A percentile compares a stretch with the other conserved stretches of the same genome.
Conservation (phyloP, 2,113 vertebrate genomes). For the Sula dactylatra region DNA sequence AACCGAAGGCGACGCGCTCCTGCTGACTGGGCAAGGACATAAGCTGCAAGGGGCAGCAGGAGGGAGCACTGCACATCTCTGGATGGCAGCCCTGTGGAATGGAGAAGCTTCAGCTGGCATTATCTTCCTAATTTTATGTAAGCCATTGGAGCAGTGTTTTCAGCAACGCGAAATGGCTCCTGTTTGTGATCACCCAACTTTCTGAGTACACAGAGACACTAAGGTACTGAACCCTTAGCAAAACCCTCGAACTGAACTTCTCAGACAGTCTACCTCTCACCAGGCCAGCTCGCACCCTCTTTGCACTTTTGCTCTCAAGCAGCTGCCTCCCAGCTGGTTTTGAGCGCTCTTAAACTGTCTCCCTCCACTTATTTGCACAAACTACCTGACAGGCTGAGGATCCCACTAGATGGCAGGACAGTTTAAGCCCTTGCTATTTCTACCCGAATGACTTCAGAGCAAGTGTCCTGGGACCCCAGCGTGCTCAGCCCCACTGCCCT, state of each 20-base stretch:
- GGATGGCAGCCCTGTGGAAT: not conserved
- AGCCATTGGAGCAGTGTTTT: not conserved
- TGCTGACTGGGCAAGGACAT: not conserved
- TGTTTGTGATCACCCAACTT: not conserved
- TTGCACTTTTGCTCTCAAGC: not conserved
- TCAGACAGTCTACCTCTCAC: not conserved
- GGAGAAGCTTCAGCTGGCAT: not conserved
- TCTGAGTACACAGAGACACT: not conserved
- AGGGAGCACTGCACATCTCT: rapidly evolving
- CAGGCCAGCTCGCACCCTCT: not conserved
- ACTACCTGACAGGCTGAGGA: not conserved
- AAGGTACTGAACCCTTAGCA: not conserved
- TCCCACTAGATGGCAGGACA: conserved; percentile 49
- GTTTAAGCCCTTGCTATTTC: not conserved
- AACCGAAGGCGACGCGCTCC: rapidly evolving
- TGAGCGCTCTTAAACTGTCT: not conserved
- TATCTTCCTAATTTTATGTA: not conserved
- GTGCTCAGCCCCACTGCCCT: not conserved
- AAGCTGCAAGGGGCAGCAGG: not conserved
- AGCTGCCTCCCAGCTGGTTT: not conserved
- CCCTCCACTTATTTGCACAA: not conserved
- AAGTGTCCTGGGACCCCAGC: not conserved
- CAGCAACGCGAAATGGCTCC: rapidly evolving
- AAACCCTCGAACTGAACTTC: not conserved
- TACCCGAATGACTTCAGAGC: not conserved